Percentiles rank a stretch among this genome's conserved stretches.
Evolutionary conservation across 2,888 invertebrate genomes (phyloP).

Genomic region (Luperina testacea): DNA sequence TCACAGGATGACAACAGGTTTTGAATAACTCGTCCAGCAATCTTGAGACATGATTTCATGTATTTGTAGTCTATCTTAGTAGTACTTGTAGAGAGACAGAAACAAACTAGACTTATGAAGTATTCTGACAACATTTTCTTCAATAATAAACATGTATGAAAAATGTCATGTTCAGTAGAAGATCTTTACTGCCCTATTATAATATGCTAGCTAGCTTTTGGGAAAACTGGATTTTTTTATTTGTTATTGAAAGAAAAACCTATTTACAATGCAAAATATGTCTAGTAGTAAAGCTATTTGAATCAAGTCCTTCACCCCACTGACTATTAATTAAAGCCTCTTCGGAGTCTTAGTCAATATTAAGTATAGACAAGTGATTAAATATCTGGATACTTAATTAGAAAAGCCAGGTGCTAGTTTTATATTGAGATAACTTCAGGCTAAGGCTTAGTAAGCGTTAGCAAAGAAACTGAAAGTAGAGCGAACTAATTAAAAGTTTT

Average conservation of each 20-base stretch:
- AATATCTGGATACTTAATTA: background rate
- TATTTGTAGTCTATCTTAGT: background rate
- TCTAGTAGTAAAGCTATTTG: background rate
- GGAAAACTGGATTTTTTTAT: background rate
- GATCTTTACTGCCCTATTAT: background rate
- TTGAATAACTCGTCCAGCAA: background rate
- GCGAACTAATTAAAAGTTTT: slow-evolving; percentile 63
- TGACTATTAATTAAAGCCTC: background rate
- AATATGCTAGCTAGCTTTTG: background rate
- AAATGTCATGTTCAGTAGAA: background rate
- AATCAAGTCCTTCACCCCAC: background rate
- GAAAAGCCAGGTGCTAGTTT: background rate
- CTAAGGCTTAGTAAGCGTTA: background rate
- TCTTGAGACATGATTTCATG: background rate
- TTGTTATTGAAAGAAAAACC: background rate
- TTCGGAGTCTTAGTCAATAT: background rate
- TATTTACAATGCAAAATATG: background rate
- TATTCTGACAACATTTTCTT: background rate
- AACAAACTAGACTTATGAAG: background rate
- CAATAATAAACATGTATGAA: background rate
- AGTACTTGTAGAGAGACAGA: too few relatives aligned
- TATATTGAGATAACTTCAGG: slow-evolving; percentile 4
- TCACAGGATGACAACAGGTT: background rate
- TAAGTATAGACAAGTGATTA: background rate
- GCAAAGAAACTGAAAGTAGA: slow-evolving; percentile 48